Base-by-base conservation (phyloP, 2,888 invertebrate genomes). In the Chrysolina americana region DNA sequence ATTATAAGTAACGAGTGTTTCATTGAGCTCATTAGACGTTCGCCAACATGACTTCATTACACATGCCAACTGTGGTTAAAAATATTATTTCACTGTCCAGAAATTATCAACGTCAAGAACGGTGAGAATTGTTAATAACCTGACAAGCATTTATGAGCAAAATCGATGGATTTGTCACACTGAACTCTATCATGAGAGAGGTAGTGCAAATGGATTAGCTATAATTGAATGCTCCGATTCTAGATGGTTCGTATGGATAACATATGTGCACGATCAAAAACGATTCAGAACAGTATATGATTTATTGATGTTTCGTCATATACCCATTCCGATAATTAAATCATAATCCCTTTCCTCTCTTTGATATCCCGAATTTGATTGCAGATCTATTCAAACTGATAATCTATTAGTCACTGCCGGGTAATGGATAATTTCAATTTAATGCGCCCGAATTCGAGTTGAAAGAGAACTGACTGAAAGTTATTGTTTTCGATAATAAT, bases 221-320 rank as follows among this genome's bases (percentile, higher is more conserved):
- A 21, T 21, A 53, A 53, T 53, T 53, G 53, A 53, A 53, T 53
- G 21, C 53, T 4, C 36, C 53, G 53, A 53, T 53, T 21, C 53
- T 53, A 53, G 19, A 53, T 53, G 53, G 53, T 21, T 53, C 53
- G 21, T 53, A 53, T 13, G 53, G 21, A 17, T 53, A 19, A 53
- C 53, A 53, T 21, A 21, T 53, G 53, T 53, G 53, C 53, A 21
- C 53, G 53, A 53, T 53, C 53, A 53, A 53, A 53, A 53, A 53
- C 53, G 53, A 21, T 53, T 53, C 53, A 21, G 48, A 21, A 21
- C 53, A 21, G 19, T 21, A 21, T 21, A 21, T 53, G 53, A 53
- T 53, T 53, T 21, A 53, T 53, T 53, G 53, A 53, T 53, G 53
- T 53, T 53, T 53, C 53, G 53, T 21, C 19, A 19, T 53, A 21